Evolutionary conservation across 2,888 invertebrate species (phyloP).

Genomic region (Hofmannophila pseudospretella): DNA sequence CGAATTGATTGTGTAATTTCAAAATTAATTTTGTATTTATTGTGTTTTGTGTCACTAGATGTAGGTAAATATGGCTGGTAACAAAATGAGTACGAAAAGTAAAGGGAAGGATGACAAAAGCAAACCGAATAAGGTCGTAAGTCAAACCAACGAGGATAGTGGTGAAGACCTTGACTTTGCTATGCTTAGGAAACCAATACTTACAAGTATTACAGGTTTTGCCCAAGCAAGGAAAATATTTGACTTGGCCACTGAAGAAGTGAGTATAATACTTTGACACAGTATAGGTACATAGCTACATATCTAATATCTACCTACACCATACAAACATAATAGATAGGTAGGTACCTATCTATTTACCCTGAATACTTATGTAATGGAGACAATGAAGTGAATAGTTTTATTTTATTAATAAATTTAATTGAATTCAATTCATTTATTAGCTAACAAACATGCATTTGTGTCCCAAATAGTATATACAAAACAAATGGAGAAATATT

Average conservation of each 20-base stretch:
- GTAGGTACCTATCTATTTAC: slow-evolving; percentile 3
- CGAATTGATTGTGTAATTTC: neutral
- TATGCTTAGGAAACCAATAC: slow-evolving; percentile 81
- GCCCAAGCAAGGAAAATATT: slow-evolving; percentile 84
- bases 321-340: neutral
- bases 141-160: slow-evolving; percentile 48
- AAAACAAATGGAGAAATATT: too few relatives aligned
- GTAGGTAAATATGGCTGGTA: slow-evolving; percentile 56
- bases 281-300: too few relatives aligned
- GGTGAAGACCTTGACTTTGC: slow-evolving; percentile 72
- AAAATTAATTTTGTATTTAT: neutral
- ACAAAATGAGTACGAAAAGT: slow-evolving; percentile 58
- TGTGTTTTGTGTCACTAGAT: slow-evolving; percentile 17
- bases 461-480: too few relatives aligned
- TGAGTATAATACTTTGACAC: slow-evolving; percentile 43
- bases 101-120: slow-evolving; percentile 59
- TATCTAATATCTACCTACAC: too few relatives aligned
- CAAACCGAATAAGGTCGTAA: slow-evolving; percentile 47
- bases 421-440: too few relatives aligned
- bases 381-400: too few relatives aligned
- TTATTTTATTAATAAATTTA: too few relatives aligned
- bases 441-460: too few relatives aligned
- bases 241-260: slow-evolving; percentile 87
- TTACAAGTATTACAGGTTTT: slow-evolving; percentile 82
- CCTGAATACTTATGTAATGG: too few relatives aligned